These are phyloP conservation scores for Zophobas morio DNA, from an alignment of 1,140 invertebrate genomes.

Conservation along the genomic window DNA sequence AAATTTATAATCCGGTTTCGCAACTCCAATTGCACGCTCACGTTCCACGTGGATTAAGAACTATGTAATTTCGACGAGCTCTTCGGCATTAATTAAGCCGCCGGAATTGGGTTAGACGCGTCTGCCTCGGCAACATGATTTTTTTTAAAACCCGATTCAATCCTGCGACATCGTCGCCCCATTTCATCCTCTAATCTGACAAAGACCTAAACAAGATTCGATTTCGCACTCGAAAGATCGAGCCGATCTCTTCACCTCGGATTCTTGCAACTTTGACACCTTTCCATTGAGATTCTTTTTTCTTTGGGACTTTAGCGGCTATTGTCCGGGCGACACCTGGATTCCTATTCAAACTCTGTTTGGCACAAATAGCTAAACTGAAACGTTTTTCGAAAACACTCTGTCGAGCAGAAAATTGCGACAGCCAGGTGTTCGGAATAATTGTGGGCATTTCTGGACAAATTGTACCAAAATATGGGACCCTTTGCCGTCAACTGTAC, in stretches of 20 bases:
- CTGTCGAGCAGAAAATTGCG: constrained; percentile 41
- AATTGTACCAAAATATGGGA: constrained; percentile 38
- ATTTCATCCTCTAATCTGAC: constrained; percentile 39
- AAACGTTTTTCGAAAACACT: constrained; percentile 44
- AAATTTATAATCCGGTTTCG: constrained; percentile 12
- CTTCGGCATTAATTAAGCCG: constrained; percentile 6
- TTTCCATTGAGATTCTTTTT: constrained; percentile 17
- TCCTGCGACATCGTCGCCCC: constrained; percentile 15
- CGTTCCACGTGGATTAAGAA: neutral
- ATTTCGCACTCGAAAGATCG: constrained; percentile 38
- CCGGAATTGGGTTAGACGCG: neutral
- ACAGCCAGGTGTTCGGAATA: constrained; percentile 39
- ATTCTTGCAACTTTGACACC: constrained; percentile 44
- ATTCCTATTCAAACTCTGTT: constrained; percentile 46
- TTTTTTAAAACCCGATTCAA: constrained; percentile 13
- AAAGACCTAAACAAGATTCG: constrained; percentile 40
- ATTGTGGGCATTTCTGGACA: constrained; percentile 47
- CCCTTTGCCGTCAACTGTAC: neutral
- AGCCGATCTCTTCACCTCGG: constrained; percentile 35
- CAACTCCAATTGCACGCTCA: constrained; percentile 3
- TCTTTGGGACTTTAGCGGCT: neutral
- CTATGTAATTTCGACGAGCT: neutral
- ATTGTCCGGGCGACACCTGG: constrained; percentile 32
- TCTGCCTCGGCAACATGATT: neutral
- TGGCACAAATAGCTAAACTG: constrained; percentile 40